Evolutionary conservation across 2,797 vertebrate species (phyloP).

Genomic region (Platalea minor): DNA sequence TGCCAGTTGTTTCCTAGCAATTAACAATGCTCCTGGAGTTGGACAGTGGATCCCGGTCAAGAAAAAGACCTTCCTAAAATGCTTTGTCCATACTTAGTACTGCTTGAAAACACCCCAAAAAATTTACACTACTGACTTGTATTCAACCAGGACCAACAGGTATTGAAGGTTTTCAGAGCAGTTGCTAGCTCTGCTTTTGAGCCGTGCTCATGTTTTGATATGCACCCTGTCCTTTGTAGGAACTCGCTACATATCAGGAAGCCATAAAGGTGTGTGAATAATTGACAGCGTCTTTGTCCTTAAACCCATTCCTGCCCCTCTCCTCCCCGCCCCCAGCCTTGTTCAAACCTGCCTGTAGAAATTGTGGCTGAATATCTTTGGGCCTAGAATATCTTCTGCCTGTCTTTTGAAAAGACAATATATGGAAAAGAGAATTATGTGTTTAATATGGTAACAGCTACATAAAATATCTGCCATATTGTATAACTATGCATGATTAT

Average conservation of each 20-base stretch:
- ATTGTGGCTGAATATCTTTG: not conserved
- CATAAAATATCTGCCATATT: not conserved
- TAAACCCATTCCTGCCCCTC: not conserved
- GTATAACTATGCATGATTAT: not conserved
- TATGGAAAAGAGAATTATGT: not conserved
- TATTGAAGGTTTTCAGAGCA: not conserved
- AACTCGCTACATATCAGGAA: not conserved
- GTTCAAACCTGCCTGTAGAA: not conserved
- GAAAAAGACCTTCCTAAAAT: not conserved
- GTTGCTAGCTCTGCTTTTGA: not conserved
- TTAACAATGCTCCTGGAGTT: conserved; percentile 72
- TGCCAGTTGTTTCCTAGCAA: conserved; percentile 5
- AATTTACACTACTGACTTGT: not conserved
- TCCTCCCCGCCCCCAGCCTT: rapidly evolving
- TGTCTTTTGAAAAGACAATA: not conserved
- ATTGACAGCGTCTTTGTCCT: not conserved
- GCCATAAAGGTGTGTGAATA: not conserved
- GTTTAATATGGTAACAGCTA: not conserved
- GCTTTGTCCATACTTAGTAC: not conserved
- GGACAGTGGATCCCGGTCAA: not conserved
- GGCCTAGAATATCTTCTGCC: not conserved
- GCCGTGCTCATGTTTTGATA: not conserved
- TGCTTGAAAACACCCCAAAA: not conserved
- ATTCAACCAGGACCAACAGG: not conserved
- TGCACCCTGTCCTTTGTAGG: not conserved